Evolutionary conservation across 30 jellyfish, hydroid and myxozoan genomes (phyloP).

Genomic region (Pseudorhiza aurosa): DNA sequence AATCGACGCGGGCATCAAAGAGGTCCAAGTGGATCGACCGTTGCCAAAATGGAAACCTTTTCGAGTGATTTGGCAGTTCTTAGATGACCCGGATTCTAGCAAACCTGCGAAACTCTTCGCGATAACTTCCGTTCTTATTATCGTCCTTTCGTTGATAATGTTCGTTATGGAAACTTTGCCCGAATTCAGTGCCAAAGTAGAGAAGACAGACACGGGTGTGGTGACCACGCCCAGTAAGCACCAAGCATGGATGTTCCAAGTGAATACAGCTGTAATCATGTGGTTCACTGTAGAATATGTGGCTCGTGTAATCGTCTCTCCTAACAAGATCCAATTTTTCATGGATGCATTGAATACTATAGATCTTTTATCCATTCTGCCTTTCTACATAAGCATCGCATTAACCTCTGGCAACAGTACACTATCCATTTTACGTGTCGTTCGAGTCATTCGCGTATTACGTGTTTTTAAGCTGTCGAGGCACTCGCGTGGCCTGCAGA

Average conservation of each 20-base stretch:
- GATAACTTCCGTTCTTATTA: conserved; percentile 70
- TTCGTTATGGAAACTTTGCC: conserved; percentile 91
- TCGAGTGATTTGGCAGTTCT: conserved; percentile 80
- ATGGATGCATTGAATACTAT: conserved; percentile 64
- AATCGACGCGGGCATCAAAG: conserved; percentile 91
- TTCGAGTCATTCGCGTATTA: conserved; percentile 93
- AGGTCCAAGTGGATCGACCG: conserved; percentile 55
- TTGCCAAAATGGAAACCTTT: conserved; percentile 71
- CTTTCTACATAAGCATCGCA: conserved; percentile 71
- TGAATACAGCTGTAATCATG: conserved; percentile 78
- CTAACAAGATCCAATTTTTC: conserved; percentile 78
- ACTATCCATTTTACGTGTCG: conserved; percentile 68
- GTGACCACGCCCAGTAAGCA: conserved; percentile 59
- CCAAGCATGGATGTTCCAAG: conserved; percentile 79
- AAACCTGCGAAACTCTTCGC: conserved; percentile 80
- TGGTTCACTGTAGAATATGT: conserved; percentile 94
- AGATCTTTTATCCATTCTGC: conserved; percentile 87
- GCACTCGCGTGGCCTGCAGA: conserved; percentile 99
- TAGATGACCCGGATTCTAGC: conserved; percentile 93
- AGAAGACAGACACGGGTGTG: conserved; percentile 18
- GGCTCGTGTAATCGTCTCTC: conserved; percentile 75
- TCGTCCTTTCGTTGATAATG: conserved; percentile 78
- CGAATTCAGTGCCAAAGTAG: conserved; percentile 52
- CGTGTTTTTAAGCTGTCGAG: conserved; percentile 93
- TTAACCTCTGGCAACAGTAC: conserved; percentile 52